These are phyloP conservation scores for Mystacornis crossleyi DNA, from an alignment of 2,113 vertebrate species.

Conservation along the genomic window DNA sequence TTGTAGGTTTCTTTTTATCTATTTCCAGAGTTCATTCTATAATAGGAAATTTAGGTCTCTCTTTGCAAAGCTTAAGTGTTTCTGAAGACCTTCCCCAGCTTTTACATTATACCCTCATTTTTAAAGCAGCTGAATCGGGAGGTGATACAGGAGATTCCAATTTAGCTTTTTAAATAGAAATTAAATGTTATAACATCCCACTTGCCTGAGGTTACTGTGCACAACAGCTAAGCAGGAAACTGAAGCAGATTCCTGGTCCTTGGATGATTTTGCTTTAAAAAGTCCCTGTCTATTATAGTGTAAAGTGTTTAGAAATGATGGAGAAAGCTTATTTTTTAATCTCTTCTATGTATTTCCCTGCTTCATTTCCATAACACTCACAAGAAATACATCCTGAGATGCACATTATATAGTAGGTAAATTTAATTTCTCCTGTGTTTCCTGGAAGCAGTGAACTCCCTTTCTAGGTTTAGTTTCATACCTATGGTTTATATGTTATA, in stretches of 20 bases:
- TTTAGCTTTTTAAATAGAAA: not conserved
- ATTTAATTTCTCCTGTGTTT: not conserved
- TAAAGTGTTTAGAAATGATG: not conserved
- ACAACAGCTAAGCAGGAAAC: not conserved
- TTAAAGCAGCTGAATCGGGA: not conserved
- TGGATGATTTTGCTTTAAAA: not conserved
- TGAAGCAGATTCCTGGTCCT: not conserved
- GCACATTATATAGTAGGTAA: not conserved
- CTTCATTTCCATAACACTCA: not conserved
- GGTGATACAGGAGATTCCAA: not conserved
- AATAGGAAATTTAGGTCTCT: not conserved
- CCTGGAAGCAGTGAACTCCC: not conserved
- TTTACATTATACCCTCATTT: not conserved
- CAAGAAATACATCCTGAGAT: not conserved
- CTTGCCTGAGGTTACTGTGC: not conserved
- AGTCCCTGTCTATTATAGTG: not conserved
- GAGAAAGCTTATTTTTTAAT: not conserved
- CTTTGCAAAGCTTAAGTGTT: not conserved
- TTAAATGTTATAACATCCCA: not conserved
- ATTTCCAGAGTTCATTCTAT: not conserved
- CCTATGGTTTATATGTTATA: not conserved
- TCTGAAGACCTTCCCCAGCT: not conserved
- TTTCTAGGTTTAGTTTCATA: not conserved
- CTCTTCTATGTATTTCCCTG: not conserved
- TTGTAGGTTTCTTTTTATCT: not conserved